Conservation (phyloP, 2,113 vertebrate genomes). For the Picathartes gymnocephalus region DNA sequence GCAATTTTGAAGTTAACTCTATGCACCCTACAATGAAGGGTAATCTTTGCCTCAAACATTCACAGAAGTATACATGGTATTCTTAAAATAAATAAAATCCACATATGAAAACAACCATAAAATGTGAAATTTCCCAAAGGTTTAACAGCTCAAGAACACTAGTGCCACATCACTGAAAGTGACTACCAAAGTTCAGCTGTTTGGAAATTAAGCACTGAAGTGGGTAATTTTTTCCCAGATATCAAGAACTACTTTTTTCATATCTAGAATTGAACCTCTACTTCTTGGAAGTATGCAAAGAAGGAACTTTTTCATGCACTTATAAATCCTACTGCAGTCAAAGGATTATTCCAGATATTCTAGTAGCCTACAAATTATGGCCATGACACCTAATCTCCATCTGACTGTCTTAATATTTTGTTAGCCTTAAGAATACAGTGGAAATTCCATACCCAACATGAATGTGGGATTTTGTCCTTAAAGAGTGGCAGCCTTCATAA, state of each 20-base stretch:
- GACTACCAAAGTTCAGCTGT: not conserved
- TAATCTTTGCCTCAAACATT: not conserved
- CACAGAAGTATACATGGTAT: not conserved
- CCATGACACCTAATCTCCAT: not conserved
- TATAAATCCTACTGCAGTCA: not conserved
- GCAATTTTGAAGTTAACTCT: not conserved
- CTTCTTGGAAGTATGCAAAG: not conserved
- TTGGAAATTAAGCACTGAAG: not conserved
- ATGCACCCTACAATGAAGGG: not conserved
- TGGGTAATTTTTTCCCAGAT: not conserved
- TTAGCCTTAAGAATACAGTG: not conserved
- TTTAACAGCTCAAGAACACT: not conserved
- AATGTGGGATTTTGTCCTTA: not conserved
- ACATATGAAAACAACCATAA: not conserved
- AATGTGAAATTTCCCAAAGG: not conserved
- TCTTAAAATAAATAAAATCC: not conserved
- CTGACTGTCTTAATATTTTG: not conserved
- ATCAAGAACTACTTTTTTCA: not conserved
- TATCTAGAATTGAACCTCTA: not conserved
- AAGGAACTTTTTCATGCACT: not conserved
- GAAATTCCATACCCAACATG: not conserved
- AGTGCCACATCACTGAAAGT: not conserved
- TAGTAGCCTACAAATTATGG: not conserved
- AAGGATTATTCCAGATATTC: not conserved
- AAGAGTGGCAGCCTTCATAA: not conserved